phyloP scores from a whole-genome alignment of 2,113 vertebrate species.

The Hystrix brachyura region DNA sequence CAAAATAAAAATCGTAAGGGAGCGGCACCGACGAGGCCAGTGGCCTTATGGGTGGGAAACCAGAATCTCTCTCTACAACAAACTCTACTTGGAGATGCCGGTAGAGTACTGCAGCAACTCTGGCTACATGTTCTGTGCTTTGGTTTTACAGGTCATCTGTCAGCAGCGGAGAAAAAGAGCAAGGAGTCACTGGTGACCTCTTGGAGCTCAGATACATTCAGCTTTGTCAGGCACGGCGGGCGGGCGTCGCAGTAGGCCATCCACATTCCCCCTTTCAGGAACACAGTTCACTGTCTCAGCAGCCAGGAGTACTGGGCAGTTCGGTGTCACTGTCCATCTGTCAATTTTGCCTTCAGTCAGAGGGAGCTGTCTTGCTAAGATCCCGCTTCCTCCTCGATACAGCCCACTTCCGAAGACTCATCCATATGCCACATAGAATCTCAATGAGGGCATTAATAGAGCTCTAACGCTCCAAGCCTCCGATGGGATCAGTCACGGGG shows the following conservation, averaged over 20 bases:
- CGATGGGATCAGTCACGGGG: not conserved
- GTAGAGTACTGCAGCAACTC: not conserved
- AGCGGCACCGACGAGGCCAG: not conserved
- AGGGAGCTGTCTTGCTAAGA: not conserved
- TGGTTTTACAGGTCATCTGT: not conserved
- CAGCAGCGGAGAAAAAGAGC: not conserved
- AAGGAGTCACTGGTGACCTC: not conserved
- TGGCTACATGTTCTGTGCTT: not conserved
- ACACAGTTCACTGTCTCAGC: not conserved
- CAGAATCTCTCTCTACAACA: not conserved
- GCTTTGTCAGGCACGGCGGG: no score
- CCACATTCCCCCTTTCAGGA: not conserved
- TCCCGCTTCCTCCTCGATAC: not conserved
- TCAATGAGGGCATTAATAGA: rapidly evolving
- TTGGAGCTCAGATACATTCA: not conserved
- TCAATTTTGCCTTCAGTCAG: not conserved
- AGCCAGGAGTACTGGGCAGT: not conserved
- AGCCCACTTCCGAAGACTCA: not conserved
- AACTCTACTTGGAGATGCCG: not conserved
- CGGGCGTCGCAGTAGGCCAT: no score
- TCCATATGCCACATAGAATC: not conserved
- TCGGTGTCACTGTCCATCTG: not conserved
- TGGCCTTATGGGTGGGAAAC: not conserved
- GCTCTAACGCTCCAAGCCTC: no score
- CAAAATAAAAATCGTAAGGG: not conserved